phyloP scores from a whole-genome alignment of 2,888 invertebrate genomes.

The Lydus trimaculatus region DNA sequence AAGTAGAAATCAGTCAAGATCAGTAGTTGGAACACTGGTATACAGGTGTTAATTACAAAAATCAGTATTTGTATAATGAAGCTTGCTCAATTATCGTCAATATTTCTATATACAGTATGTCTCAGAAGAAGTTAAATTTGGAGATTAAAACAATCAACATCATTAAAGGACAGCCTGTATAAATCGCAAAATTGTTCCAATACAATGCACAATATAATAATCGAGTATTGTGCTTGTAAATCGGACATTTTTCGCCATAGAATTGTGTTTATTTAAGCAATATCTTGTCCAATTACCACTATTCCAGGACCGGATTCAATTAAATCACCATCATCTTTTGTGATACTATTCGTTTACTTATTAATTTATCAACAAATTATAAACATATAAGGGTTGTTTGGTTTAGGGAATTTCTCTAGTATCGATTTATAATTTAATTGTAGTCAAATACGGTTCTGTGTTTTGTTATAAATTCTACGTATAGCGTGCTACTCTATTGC shows the following conservation, averaged over 20 bases:
- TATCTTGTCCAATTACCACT: neutral
- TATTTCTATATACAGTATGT: neutral
- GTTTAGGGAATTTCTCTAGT: no score
- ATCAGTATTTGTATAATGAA: neutral
- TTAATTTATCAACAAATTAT: no score
- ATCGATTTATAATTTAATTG: no score
- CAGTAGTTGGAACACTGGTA: neutral
- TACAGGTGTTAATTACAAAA: neutral
- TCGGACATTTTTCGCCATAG: neutral
- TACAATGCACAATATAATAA: neutral
- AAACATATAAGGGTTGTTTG: no score
- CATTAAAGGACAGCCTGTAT: neutral
- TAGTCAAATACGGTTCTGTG: neutral
- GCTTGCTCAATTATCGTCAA: neutral
- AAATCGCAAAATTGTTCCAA: neutral
- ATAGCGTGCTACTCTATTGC: no score
- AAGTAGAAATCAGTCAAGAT: slow-evolving; percentile 1
- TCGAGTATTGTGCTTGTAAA: neutral
- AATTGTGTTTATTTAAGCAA: neutral
- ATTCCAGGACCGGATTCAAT: neutral
- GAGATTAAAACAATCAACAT: no score
- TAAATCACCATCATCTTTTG: no score
- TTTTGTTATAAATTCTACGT: neutral
- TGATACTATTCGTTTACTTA: no score
- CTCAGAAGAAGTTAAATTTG: no score